Evolutionary conservation across 2,888 invertebrate genomes (phyloP).

Genomic region (Megamerina dolium): DNA sequence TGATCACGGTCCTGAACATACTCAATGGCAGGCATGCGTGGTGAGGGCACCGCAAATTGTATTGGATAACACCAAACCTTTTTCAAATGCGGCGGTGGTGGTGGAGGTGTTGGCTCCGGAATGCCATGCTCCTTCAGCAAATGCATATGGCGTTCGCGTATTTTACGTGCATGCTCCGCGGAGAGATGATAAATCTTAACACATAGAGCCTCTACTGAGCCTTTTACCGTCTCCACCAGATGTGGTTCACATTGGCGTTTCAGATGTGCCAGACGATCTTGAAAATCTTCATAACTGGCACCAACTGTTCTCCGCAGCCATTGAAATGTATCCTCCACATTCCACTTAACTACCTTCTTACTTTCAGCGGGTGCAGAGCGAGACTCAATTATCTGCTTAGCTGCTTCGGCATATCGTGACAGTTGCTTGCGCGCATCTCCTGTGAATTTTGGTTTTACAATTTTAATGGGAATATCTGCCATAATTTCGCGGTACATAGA

Average conservation of each 20-base stretch:
- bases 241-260: slow-evolving; percentile 95
- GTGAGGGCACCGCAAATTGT: slow-evolving; percentile 81
- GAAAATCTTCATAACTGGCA: slow-evolving; percentile 88
- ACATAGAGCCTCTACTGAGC: slow-evolving; percentile 92
- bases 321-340: slow-evolving; percentile 94
- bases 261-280: slow-evolving; percentile 73
- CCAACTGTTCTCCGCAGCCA: slow-evolving; percentile 91
- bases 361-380: slow-evolving; percentile 88
- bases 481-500: slow-evolving; percentile 97
- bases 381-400: slow-evolving; percentile 93
- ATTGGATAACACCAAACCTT: slow-evolving; percentile 95
- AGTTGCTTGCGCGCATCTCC: slow-evolving; percentile 93
- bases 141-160: slow-evolving; percentile 77
- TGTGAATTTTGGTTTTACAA: slow-evolving; percentile 91
- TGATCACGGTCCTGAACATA: slow-evolving; percentile 82
- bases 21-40: slow-evolving; percentile 78
- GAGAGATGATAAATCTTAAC: slow-evolving; percentile 88
- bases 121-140: slow-evolving; percentile 85
- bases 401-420: slow-evolving; percentile 90
- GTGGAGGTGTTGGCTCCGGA: slow-evolving; percentile 58
- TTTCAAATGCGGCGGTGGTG: slow-evolving; percentile 66
- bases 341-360: slow-evolving; percentile 96
- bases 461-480: slow-evolving; percentile 95
- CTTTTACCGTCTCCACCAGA: slow-evolving; percentile 87
- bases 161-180: slow-evolving; percentile 85